Evolutionary conservation across 1,140 invertebrate genomes (phyloP), one percentile per base, ranked within the genome.

Genomic region (Ctenoplectra terminalis): DNA sequence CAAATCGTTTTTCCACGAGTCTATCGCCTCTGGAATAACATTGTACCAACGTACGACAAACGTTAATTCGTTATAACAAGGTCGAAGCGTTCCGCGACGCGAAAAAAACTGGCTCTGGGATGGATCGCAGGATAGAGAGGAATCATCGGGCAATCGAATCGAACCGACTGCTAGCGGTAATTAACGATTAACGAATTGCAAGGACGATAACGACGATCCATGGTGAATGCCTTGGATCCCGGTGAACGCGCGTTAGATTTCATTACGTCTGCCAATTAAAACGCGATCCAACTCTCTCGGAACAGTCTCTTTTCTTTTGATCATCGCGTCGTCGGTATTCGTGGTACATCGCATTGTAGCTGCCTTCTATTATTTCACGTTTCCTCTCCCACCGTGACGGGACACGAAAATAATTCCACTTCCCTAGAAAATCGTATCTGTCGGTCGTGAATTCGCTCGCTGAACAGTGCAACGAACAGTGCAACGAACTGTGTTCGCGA

Each of bases 221-320:
- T 46, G 17, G 46, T 17, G 34, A 75, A 52, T 17, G 46, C 20
- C 23, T 1, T n/a, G 17, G 61, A 48, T 43, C 64, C 20, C 26
- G 34, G 9, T 37, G 46, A 2, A 20, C 20, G 17, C 46, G 37
- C 63, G 50, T 76, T 70, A 58, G 9, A 48, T 70, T 78, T 40
- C 50, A 48, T 70, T 60, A 70, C 37, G 29, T 7, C 3, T 29
- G 75, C 66, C 75, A 78, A 78, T 78, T 78, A 78, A 78, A 70
- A 70, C 66, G 75, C 64, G 43, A 40, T 40, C 7, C 2, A 34
- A 74, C 37, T 31, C 37, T 43, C 64, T n/a, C n/a, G 8, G 40
- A 67, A 15, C 43, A 20, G 37, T 15, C 37, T 13, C 7, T 17
- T 43, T 46, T 46, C 29, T 48, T 29, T 31, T 26, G 13, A 37